Evolutionary conservation across 2,797 vertebrate species (phyloP).

Genomic region (Macropodus opercularis): DNA sequence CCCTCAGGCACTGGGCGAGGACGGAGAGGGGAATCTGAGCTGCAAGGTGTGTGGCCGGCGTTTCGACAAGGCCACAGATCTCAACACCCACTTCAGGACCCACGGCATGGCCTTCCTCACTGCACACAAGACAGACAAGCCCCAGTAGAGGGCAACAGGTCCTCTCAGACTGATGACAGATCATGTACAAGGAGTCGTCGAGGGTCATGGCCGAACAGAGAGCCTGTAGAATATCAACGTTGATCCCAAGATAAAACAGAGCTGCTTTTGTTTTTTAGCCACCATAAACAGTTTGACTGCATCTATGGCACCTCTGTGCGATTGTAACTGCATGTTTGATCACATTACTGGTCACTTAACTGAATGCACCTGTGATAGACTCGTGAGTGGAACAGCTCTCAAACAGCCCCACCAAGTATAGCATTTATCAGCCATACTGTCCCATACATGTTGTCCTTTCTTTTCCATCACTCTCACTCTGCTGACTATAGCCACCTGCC

Average conservation of each 20-base stretch:
- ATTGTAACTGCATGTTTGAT: slow-evolving; percentile 75
- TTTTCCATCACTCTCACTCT: slow-evolving; percentile 42
- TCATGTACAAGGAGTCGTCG: background rate
- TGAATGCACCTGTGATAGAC: slow-evolving; percentile 56
- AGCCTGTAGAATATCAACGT: slow-evolving; percentile 68
- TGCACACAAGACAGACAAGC: slow-evolving; percentile 89
- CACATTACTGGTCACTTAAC: slow-evolving; percentile 48
- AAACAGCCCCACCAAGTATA: slow-evolving; percentile 35
- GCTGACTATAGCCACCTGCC: slow-evolving; percentile 54
- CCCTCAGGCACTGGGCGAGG: slow-evolving; percentile 67
- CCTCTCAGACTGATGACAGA: slow-evolving; percentile 18
- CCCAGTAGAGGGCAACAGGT: slow-evolving; percentile 66
- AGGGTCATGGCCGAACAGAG: background rate
- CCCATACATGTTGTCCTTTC: slow-evolving; percentile 30
- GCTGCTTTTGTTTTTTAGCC: slow-evolving; percentile 51
- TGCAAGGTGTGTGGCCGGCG: slow-evolving; percentile 91
- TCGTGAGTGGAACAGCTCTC: slow-evolving; percentile 28
- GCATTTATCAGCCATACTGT: slow-evolving; percentile 58
- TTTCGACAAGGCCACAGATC: slow-evolving; percentile 91
- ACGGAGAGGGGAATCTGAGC: slow-evolving; percentile 80
- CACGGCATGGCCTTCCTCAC: slow-evolving; percentile 98
- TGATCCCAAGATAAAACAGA: slow-evolving; percentile 39
- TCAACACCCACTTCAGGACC: slow-evolving; percentile 96
- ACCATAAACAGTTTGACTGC: slow-evolving; percentile 55
- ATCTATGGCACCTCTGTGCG: slow-evolving; percentile 59